Evolutionary conservation across 2,797 vertebrate genomes (phyloP).

Genomic region (Lagorchestes hirsutus): DNA sequence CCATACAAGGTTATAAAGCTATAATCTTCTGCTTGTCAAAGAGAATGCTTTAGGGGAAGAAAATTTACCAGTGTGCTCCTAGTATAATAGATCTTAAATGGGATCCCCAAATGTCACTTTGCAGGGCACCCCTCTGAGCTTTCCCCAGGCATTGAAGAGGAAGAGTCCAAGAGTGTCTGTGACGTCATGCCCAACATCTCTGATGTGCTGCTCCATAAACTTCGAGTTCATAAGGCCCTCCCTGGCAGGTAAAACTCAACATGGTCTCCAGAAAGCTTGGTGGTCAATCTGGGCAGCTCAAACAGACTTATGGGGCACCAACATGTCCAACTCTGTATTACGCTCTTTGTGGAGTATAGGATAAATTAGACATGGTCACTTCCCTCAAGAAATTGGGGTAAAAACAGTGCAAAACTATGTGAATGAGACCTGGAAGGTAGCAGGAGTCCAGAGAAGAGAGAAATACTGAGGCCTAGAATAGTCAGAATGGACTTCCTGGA

Average conservation of each 20-base stretch:
- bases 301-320: background rate
- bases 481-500: background rate
- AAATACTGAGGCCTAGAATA: background rate
- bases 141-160: conserved; percentile 84
- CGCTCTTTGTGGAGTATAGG: background rate
- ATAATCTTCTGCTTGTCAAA: background rate
- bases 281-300: rapidly evolving
- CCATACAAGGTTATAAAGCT: background rate
- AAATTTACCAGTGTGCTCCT: background rate
- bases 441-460: background rate
- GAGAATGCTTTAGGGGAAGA: background rate
- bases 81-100: background rate
- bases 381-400: background rate
- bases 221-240: conserved; percentile 94
- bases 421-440: conserved; percentile 5
- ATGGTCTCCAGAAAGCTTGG: background rate
- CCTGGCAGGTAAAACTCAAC: conserved; percentile 90
- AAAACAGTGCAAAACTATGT: background rate
- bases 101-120: conserved; percentile 30
- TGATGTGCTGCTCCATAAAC: conserved; percentile 95
- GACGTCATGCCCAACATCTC: conserved; percentile 98
- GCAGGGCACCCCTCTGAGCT: conserved; percentile 87
- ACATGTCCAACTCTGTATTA: background rate
- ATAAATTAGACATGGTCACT: background rate
- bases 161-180: conserved; percentile 89